A percentile compares a stretch with the other conserved stretches of the same genome.
phyloP scores from a whole-genome alignment of 2,888 invertebrate genomes.

The Mamestra brassicae region DNA sequence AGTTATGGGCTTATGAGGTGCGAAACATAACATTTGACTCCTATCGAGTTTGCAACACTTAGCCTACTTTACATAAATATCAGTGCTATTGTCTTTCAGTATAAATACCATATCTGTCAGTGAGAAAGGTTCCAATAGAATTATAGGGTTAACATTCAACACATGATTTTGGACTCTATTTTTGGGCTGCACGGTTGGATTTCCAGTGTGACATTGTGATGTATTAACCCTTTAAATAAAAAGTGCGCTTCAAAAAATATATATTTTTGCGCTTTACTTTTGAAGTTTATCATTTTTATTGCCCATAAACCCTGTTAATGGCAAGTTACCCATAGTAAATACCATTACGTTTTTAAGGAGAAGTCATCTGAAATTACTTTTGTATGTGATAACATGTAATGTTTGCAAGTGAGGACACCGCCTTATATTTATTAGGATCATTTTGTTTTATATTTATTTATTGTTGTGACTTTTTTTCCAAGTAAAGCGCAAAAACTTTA shows the following conservation, averaged over 20 bases:
- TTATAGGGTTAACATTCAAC: conserved; percentile 24
- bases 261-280: conserved; percentile 64
- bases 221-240: conserved; percentile 43
- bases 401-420: conserved; percentile 49
- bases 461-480: conserved; percentile 3
- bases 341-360: conserved; percentile 46
- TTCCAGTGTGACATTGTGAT: conserved; percentile 6
- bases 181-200: rapidly evolving
- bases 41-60: conserved; percentile 53
- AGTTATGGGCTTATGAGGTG: conserved; percentile 20
- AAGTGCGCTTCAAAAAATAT: conserved; percentile 56
- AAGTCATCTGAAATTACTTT: conserved; percentile 60
- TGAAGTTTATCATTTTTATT: conserved; percentile 69
- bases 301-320: conserved; percentile 67
- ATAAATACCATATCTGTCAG: conserved; percentile 59
- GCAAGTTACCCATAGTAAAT: conserved; percentile 57
- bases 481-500: conserved; percentile 6
- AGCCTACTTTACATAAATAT: conserved; percentile 51
- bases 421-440: conserved; percentile 48
- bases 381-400: conserved; percentile 53
- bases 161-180: conserved; percentile 24
- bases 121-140: conserved; percentile 36
- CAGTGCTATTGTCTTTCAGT: conserved; percentile 56
- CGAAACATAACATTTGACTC: conserved; percentile 32
- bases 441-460: conserved; percentile 53